phyloP scores from a whole-genome alignment of 2,888 invertebrate genomes.

The Linnaemya tessellans region DNA sequence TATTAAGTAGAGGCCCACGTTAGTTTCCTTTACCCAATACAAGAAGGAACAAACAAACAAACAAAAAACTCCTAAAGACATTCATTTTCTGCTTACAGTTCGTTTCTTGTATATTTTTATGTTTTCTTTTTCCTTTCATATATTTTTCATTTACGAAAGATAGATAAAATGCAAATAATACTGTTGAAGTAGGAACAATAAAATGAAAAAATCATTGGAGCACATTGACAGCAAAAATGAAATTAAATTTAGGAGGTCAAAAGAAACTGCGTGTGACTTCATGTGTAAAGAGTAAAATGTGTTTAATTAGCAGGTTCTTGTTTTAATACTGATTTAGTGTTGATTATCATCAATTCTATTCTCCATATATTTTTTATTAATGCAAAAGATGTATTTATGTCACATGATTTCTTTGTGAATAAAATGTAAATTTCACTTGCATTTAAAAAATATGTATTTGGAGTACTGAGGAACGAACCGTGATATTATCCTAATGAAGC shows the following conservation, averaged over 20 bases:
- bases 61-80: constrained; percentile 48
- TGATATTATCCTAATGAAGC: no score
- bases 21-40: background rate
- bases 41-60: background rate
- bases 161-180: constrained; percentile 69
- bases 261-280: background rate
- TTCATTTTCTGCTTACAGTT: constrained; percentile 31
- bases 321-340: no score
- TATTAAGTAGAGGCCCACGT: constrained; percentile 14
- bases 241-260: constrained; percentile 38
- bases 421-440: no score
- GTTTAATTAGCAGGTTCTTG: background rate
- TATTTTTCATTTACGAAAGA: constrained; percentile 26
- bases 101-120: constrained; percentile 7
- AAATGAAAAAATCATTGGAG: background rate
- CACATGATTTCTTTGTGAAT: no score
- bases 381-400: no score
- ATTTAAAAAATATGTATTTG: no score
- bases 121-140: background rate
- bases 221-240: background rate
- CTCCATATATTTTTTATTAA: no score
- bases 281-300: background rate
- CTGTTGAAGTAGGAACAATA: constrained; percentile 47
- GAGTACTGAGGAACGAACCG: no score
- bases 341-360: no score